Conservation (phyloP, 2,888 invertebrate genomes). For the Aleiodes alternator region DNA sequence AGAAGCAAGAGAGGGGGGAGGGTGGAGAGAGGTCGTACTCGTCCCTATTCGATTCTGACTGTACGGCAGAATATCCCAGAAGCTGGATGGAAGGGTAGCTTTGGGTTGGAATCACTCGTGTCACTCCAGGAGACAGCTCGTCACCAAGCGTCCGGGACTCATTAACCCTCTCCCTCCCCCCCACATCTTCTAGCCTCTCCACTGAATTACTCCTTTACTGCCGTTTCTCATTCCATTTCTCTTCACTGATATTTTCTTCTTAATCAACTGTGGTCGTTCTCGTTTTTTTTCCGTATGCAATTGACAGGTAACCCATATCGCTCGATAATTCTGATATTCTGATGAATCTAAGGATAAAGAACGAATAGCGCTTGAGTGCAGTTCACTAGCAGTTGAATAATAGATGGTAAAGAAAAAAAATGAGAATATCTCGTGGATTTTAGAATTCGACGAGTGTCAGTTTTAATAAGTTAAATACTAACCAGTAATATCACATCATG, state of each 20-base stretch:
- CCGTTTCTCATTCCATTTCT: slow-evolving; percentile 18
- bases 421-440: too few species aligned
- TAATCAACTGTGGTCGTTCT: neutral
- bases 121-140: slow-evolving; percentile 64
- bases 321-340: too few species aligned
- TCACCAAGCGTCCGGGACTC: slow-evolving; percentile 63
- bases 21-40: too few species aligned
- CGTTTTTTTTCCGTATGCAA: too few species aligned
- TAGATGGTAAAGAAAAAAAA: too few species aligned
- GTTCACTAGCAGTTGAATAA: too few species aligned
- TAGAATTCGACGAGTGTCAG: too few species aligned
- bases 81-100: slow-evolving; percentile 45
- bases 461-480: too few species aligned
- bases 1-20: slow-evolving; percentile 46
- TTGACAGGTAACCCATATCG: too few species aligned
- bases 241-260: slow-evolving; percentile 27
- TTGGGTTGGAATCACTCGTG: slow-evolving; percentile 52
- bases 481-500: too few species aligned
- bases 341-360: too few species aligned
- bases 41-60: slow-evolving; percentile 18
- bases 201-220: slow-evolving; percentile 3
- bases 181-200: slow-evolving; percentile 23
- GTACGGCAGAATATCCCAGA: neutral
- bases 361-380: too few species aligned
- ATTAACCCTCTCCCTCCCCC: slow-evolving; percentile 54